These are phyloP conservation scores for Perca flavescens DNA, from an alignment of 2,113 vertebrate genomes.

Conservation along the genomic window DNA sequence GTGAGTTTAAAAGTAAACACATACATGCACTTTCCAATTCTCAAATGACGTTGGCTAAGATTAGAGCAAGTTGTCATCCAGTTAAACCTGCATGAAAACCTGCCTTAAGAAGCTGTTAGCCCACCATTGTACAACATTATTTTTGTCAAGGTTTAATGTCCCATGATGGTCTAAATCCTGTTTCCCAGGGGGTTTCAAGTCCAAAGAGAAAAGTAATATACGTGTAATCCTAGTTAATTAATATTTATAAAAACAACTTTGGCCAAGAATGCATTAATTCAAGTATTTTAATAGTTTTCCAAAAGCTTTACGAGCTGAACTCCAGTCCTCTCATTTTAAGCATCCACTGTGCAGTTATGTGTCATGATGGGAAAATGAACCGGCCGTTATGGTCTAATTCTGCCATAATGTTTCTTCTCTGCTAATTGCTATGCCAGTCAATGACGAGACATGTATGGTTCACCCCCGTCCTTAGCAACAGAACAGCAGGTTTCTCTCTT, in stretches of 20 bases:
- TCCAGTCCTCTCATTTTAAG: constrained; percentile 3
- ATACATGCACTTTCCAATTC: not conserved
- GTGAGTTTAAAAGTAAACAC: too few species aligned
- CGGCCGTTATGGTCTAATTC: not conserved
- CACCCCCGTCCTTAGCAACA: constrained; percentile 3
- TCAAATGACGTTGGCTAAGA: not conserved
- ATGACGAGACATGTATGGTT: constrained; percentile 18
- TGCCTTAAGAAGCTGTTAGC: not conserved
- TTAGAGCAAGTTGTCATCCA: not conserved
- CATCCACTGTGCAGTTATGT: constrained; percentile 5
- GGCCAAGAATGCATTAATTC: constrained; percentile 5
- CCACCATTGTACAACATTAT: not conserved
- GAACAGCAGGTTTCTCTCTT: constrained; percentile 7
- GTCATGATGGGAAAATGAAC: not conserved
- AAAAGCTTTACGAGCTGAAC: constrained; percentile 1
- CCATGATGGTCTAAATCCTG: too few species aligned
- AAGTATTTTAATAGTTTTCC: constrained; percentile 3
- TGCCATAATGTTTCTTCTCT: not conserved
- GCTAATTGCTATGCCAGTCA: constrained; percentile 9
- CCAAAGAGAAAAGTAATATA: constrained; percentile 2
- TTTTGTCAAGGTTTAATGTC: not conserved
- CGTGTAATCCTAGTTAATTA: not conserved
- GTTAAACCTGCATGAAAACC: not conserved
- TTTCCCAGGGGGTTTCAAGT: not conserved
- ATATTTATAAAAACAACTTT: not conserved